Evolutionary conservation across 2,888 invertebrate genomes (phyloP), one percentile per base, ranked within the genome.

Genomic region (Halocaridina rubra): DNA sequence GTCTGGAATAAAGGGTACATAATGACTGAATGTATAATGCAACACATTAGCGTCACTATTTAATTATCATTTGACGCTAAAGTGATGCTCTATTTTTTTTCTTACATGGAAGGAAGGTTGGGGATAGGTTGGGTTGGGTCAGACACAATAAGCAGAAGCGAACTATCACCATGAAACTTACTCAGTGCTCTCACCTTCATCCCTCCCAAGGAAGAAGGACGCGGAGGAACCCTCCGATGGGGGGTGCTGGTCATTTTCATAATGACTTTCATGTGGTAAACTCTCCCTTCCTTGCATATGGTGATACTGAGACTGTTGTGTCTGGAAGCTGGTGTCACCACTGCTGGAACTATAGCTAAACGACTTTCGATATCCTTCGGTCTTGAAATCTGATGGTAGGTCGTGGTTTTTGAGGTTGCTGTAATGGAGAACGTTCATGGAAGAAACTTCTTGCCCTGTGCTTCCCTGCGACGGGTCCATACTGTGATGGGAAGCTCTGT

Each of bases 181-280:
- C 94, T 94, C 94, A 93, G 94, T 94, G 94, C 93, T 93, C 93
- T 93, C 93, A 93, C 93, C 93, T 93, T 85, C 85, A 53, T 76
- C 85, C 85, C 80, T 64, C 75, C 75, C 85, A 19, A 80, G 80
- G 69, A 77, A 80, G 80, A 85, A 80, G 85, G 85, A 61, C 72
- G 74, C 80, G 72, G 84, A 71, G 16, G 80, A 59, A 24, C 57
- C 53, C 29, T 72, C 80, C 0, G 39, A 39, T 13, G 72, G 72
- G 27, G 64, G 22, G 46, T 27, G 72, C 19, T 39, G 72, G 13
- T 72, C 46, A 1, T 71, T 29, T 16, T 33, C 19, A 24, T 24
- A 72, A 24, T 8, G 72, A 93, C 93, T 93, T 91, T 91, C 91
- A 90, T 91, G 90, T 90, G 90, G 90, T 89, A 91, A 90, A 89